Conservation (phyloP, 1,140 invertebrate species). For the Panagrolaimus sp. region DNA sequence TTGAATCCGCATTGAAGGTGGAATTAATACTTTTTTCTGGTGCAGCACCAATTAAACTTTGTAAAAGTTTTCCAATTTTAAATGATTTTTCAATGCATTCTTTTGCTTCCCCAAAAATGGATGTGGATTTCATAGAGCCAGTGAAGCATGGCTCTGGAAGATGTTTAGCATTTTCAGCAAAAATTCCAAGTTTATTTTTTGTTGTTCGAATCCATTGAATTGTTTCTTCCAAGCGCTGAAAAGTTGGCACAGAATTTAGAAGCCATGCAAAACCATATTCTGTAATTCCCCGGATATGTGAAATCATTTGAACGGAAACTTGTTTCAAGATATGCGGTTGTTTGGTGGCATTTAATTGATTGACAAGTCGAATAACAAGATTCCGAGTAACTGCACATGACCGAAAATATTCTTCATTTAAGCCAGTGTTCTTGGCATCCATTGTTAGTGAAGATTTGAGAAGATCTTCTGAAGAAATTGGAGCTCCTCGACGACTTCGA, state of each 20-base stretch:
- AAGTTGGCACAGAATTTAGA: conserved; percentile 25
- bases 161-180: not conserved
- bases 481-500: conserved; percentile 21
- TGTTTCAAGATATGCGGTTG: conserved; percentile 29
- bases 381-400: conserved; percentile 35
- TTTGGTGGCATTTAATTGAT: conserved; percentile 21
- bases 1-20: not conserved
- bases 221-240: not conserved
- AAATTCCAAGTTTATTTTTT: not conserved
- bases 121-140: too few relatives aligned
- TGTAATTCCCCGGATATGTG: conserved; percentile 33
- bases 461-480: conserved; percentile 34
- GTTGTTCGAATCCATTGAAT: not conserved
- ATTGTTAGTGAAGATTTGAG: conserved; percentile 21
- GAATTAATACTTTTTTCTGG: not conserved
- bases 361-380: conserved; percentile 33
- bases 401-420: conserved; percentile 27
- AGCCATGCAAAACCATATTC: conserved; percentile 42
- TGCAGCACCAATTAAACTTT: not conserved
- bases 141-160: too few relatives aligned
- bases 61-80: not conserved
- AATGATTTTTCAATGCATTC: too few relatives aligned
- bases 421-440: conserved; percentile 14
- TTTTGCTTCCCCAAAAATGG: too few relatives aligned
- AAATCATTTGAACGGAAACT: conserved; percentile 32